A percentile compares a stretch with the other conserved stretches of the same genome.
These are phyloP conservation scores for Teleiodes luculella DNA, from an alignment of 2,888 invertebrate species.

Conservation along the genomic window DNA sequence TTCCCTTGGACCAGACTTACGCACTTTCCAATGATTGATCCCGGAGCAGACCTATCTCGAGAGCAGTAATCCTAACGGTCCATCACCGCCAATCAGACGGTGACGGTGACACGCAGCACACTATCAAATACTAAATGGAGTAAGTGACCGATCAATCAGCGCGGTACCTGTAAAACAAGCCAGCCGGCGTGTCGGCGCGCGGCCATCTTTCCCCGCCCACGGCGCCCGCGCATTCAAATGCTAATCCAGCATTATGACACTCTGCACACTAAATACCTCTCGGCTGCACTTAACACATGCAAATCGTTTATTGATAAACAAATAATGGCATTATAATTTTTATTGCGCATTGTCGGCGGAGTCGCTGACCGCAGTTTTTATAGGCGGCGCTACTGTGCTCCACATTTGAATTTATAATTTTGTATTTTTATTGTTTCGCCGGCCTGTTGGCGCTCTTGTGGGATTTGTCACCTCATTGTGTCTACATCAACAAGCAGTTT, in stretches of 20 bases:
- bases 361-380: constrained; percentile 53
- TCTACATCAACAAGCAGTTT: neutral
- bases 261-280: constrained; percentile 40
- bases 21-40: neutral
- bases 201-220: constrained; percentile 19
- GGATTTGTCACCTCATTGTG: constrained; percentile 1
- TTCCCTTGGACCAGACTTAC: too few relatives aligned
- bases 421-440: constrained; percentile 45
- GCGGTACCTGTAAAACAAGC: constrained; percentile 16
- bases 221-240: constrained; percentile 58
- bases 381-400: constrained; percentile 45
- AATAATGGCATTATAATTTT: constrained; percentile 69
- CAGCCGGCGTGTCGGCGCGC: constrained; percentile 15
- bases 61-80: neutral
- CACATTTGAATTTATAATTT: constrained; percentile 61
- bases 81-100: neutral
- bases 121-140: neutral
- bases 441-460: neutral
- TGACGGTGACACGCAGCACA: neutral
- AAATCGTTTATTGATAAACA: constrained; percentile 72
- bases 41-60: neutral
- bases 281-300: constrained; percentile 66
- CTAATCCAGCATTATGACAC: constrained; percentile 50
- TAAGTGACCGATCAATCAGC: constrained; percentile 15
- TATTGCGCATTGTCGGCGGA: constrained; percentile 61